Evolutionary conservation across 2,113 vertebrate species (phyloP).

Genomic region (Pyxicephalus adspersus): DNA sequence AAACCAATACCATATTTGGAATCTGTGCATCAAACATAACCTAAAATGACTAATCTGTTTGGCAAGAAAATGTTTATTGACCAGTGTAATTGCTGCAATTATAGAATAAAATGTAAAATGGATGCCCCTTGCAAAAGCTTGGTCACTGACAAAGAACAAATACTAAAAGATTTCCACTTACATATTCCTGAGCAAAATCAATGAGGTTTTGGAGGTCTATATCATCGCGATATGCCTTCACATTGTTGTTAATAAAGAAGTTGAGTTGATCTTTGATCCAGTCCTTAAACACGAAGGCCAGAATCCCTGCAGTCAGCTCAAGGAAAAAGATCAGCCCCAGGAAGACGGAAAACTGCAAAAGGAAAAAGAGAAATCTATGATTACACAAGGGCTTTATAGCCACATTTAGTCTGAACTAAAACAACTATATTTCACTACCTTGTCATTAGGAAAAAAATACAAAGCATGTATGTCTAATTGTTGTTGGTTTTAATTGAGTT

Average conservation of each 20-base stretch:
- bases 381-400: not conserved
- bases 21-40: no score
- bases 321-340: conserved; percentile 91
- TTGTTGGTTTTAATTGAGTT: no score
- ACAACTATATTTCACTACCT: no score
- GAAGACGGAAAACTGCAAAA: conserved; percentile 85
- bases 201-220: conserved; percentile 93
- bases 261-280: conserved; percentile 96
- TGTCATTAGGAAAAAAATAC: no score
- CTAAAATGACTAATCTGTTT: no score
- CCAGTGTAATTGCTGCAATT: no score
- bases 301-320: conserved; percentile 87
- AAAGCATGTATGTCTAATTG: no score
- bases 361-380: not conserved
- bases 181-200: conserved; percentile 92
- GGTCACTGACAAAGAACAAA: not conserved
- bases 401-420: no score
- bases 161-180: conserved; percentile 71
- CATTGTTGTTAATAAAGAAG: conserved; percentile 91
- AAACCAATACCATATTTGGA: no score
- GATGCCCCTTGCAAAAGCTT: not conserved
- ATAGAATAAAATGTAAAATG: no score
- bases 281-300: conserved; percentile 91
- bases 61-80: no score
- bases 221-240: conserved; percentile 90